phyloP scores from a whole-genome alignment of 2,888 invertebrate species.

The Sarcophaga subvicina region DNA sequence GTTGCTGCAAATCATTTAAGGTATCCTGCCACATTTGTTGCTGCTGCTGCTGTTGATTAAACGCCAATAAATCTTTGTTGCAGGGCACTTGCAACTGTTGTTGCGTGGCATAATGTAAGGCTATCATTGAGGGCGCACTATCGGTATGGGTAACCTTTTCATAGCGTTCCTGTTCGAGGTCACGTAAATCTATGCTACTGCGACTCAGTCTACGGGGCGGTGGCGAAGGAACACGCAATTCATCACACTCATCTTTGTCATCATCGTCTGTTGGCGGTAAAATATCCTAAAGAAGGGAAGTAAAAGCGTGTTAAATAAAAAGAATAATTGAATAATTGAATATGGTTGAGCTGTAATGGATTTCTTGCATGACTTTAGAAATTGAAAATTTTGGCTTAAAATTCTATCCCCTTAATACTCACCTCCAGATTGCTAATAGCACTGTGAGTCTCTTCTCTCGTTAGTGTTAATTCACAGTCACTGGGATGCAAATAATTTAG shows the following conservation, averaged over 20 bases:
- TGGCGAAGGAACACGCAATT: conserved; percentile 81
- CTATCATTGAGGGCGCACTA: conserved; percentile 82
- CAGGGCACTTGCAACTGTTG: conserved; percentile 73
- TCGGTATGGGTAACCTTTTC: conserved; percentile 82
- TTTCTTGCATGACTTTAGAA: conserved; percentile 31
- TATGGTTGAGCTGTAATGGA: background rate
- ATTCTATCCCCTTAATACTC: conserved; percentile 53
- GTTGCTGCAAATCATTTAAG: conserved; percentile 68
- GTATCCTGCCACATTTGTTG: conserved; percentile 76
- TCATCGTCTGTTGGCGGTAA: conserved; percentile 77
- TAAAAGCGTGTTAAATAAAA: background rate
- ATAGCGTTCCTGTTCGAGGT: conserved; percentile 81
- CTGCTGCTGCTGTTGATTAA: conserved; percentile 73
- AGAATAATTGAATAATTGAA: background rate
- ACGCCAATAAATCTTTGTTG: conserved; percentile 56
- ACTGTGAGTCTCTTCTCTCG: conserved; percentile 81
- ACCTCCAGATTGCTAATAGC: conserved; percentile 82
- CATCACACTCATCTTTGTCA: conserved; percentile 81
- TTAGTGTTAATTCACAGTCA: conserved; percentile 83
- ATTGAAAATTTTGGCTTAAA: conserved; percentile 21
- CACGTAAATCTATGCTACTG: conserved; percentile 82
- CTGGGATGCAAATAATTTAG: conserved; percentile 85
- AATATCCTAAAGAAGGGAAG: conserved; percentile 75
- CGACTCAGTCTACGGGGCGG: conserved; percentile 81
- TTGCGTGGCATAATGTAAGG: conserved; percentile 77